Percentiles rank a stretch among this genome's conserved stretches.
Evolutionary conservation across 1,140 invertebrate genomes (phyloP).

Genomic region (Cyphomyrmex costatus): DNA sequence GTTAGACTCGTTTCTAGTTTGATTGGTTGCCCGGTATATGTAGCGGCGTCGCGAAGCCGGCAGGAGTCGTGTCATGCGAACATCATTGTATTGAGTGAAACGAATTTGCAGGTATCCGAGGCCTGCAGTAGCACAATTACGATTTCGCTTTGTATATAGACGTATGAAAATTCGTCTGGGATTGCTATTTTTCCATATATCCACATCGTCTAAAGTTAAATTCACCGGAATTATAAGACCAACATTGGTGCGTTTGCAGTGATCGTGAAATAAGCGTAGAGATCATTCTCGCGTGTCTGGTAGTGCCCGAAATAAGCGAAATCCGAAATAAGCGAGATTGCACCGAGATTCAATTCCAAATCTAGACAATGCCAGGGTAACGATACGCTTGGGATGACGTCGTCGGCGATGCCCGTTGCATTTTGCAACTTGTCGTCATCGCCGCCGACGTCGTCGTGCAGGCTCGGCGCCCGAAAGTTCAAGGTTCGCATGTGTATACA

Average conservation of each 20-base stretch:
- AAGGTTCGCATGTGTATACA: conserved; percentile 45
- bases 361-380: conserved; percentile 22
- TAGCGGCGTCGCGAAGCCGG: conserved; percentile 14
- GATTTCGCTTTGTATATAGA: not conserved
- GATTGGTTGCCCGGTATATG: not conserved
- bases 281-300: conserved; percentile 44
- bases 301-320: conserved; percentile 2
- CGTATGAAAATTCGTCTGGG: not conserved
- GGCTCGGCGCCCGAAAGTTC: conserved; percentile 50
- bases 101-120: not conserved
- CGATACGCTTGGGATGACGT: conserved; percentile 19
- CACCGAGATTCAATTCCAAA: conserved; percentile 10
- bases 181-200: not conserved
- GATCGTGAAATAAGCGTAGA: not conserved
- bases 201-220: not conserved
- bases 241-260: not conserved
- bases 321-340: conserved; percentile 34
- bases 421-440: conserved; percentile 46
- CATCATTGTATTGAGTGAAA: conserved; percentile 14
- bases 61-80: not conserved
- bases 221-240: not conserved
- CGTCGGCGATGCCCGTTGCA: conserved; percentile 12
- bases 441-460: conserved; percentile 7
- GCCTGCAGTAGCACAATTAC: not conserved
- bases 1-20: conserved; percentile 10